Percentiles rank a stretch among this genome's conserved stretches.
These are phyloP conservation scores for Sebastes steindachneri DNA, from an alignment of 2,797 vertebrate genomes.

Conservation along the genomic window DNA sequence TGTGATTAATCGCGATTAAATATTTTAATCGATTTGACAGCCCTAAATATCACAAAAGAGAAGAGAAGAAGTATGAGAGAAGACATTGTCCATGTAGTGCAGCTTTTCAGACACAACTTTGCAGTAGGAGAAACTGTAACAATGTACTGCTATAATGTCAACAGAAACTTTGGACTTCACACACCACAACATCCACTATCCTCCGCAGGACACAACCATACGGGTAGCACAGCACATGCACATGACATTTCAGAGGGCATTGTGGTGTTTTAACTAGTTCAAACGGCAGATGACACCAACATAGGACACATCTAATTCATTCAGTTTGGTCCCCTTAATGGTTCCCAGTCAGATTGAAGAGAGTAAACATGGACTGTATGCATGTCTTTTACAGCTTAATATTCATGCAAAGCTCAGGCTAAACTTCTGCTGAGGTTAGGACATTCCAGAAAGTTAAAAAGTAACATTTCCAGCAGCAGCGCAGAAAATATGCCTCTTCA, in stretches of 20 bases:
- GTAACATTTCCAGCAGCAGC: background rate
- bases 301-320: background rate
- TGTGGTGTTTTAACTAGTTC: background rate
- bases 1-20: too few relatives aligned
- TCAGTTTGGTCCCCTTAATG: too few relatives aligned
- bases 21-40: too few relatives aligned
- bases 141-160: constrained; percentile 46
- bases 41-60: too few relatives aligned
- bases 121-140: background rate
- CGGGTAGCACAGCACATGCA: background rate
- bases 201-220: background rate
- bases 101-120: background rate
- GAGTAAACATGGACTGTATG: too few relatives aligned
- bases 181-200: constrained; percentile 8
- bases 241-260: background rate
- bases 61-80: background rate
- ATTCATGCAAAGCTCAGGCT: background rate
- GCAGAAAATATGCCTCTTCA: background rate
- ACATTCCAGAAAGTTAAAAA: background rate
- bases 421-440: background rate
- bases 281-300: background rate
- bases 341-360: background rate
- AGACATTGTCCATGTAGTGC: background rate
- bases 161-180: constrained; percentile 67
- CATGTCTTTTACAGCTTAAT: background rate